A percentile compares a stretch with the other conserved stretches of the same genome.
These are phyloP conservation scores for Emydoidea blandingii DNA, from an alignment of 2,797 vertebrate species.

Conservation along the genomic window DNA sequence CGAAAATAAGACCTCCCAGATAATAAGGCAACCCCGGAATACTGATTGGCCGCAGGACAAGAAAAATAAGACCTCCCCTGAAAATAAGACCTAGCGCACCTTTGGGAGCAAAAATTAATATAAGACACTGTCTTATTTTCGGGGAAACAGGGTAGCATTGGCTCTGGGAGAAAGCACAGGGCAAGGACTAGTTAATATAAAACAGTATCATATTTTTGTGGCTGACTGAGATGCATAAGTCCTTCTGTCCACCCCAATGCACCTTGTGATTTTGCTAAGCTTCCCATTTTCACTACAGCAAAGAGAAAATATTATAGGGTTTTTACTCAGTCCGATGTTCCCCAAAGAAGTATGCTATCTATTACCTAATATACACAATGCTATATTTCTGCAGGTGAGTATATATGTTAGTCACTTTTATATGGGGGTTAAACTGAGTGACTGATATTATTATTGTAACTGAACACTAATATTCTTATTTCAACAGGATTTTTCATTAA, in stretches of 20 bases:
- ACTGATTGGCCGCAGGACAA: too few species aligned
- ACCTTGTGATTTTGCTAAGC: neutral
- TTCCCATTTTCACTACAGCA: neutral
- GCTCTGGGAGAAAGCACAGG: neutral
- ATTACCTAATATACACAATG: neutral
- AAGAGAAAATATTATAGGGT: neutral
- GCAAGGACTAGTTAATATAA: accelerated
- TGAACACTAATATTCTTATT: neutral
- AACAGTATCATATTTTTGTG: neutral
- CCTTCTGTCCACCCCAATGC: accelerated
- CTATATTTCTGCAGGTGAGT: neutral
- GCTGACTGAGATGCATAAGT: neutral
- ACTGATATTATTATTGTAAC: neutral
- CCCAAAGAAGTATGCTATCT: neutral
- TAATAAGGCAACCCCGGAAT: too few species aligned
- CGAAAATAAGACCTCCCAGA: too few species aligned
- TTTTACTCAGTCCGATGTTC: neutral
- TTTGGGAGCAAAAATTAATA: too few species aligned
- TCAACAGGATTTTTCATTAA: neutral
- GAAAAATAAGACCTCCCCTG: too few species aligned
- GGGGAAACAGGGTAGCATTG: too few species aligned
- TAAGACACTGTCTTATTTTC: too few species aligned
- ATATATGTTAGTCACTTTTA: neutral
- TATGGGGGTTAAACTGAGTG: neutral
- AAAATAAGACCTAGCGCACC: too few species aligned